Percentiles rank a stretch among this genome's conserved stretches.
phyloP scores from a whole-genome alignment of 2,113 vertebrate species.

The Hepsetus odoe region DNA sequence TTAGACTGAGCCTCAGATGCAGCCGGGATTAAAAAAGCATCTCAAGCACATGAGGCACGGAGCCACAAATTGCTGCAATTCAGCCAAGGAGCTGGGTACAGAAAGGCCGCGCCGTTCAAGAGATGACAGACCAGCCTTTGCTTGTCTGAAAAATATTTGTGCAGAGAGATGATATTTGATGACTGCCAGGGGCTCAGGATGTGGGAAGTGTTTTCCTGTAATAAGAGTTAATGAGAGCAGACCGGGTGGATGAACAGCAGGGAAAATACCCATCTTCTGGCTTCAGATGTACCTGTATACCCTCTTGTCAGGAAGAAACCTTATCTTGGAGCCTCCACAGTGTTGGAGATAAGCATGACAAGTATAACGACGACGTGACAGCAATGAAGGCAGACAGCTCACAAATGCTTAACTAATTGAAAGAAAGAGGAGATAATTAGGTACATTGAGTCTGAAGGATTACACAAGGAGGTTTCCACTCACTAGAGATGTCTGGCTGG shows the following conservation, averaged over 20 bases:
- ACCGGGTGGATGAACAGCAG: not conserved
- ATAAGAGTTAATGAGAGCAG: constrained; percentile 28
- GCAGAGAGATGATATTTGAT: constrained; percentile 45
- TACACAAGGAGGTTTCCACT: constrained; percentile 20
- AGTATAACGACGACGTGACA: constrained; percentile 4
- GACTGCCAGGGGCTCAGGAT: constrained; percentile 12
- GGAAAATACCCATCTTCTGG: not conserved
- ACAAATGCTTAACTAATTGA: constrained; percentile 48
- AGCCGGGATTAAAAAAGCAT: constrained; percentile 54
- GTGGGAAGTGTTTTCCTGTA: constrained; percentile 17
- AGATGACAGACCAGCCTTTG: constrained; percentile 31
- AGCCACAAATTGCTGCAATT: constrained; percentile 60
- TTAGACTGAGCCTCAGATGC: constrained; percentile 48
- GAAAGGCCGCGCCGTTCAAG: not conserved
- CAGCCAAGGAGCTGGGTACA: not conserved
- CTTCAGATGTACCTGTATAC: not conserved
- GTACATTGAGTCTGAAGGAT: constrained; percentile 34
- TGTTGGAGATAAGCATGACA: constrained; percentile 29
- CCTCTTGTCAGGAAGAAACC: not conserved
- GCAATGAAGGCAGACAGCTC: constrained; percentile 40
- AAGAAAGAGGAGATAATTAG: constrained; percentile 53
- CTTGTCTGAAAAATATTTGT: constrained; percentile 45
- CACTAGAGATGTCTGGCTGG: constrained; percentile 18
- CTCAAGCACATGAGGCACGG: constrained; percentile 23
- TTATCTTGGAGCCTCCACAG: not conserved